These are phyloP conservation scores for Sipha maydis DNA, from an alignment of 2,888 invertebrate genomes.

Conservation along the genomic window DNA sequence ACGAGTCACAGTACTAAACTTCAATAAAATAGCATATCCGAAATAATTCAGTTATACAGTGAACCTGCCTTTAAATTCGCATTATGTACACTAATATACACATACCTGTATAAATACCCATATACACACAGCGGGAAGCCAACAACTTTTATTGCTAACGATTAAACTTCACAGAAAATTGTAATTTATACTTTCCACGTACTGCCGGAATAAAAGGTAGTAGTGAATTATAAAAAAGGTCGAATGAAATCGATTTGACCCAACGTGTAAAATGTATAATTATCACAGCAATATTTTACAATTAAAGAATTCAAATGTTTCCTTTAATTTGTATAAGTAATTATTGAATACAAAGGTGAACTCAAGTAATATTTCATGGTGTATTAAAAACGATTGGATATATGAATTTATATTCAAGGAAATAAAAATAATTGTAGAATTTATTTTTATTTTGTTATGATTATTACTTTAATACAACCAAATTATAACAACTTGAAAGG, in stretches of 20 bases:
- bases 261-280: not conserved
- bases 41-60: conserved; percentile 38
- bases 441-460: too few species aligned
- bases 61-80: conserved; percentile 33
- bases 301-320: conserved; percentile 18
- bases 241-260: conserved; percentile 28
- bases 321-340: not conserved
- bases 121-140: conserved; percentile 11
- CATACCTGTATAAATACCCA: not conserved
- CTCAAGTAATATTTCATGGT: not conserved
- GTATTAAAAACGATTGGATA: not conserved
- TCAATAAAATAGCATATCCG: conserved; percentile 23
- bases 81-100: conserved; percentile 6
- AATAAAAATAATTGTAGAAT: too few species aligned
- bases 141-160: conserved; percentile 30
- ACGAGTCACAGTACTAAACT: not conserved
- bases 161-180: conserved; percentile 40
- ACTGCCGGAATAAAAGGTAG: conserved; percentile 10
- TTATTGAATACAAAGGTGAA: not conserved
- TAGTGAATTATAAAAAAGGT: conserved; percentile 39
- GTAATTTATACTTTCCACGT: conserved; percentile 37
- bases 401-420: not conserved
- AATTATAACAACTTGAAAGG: too few species aligned
- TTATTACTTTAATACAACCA: too few species aligned
- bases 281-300: conserved; percentile 7